These are phyloP conservation scores for Labeo rohita DNA, from an alignment of 2,113 vertebrate genomes.

Conservation along the genomic window DNA sequence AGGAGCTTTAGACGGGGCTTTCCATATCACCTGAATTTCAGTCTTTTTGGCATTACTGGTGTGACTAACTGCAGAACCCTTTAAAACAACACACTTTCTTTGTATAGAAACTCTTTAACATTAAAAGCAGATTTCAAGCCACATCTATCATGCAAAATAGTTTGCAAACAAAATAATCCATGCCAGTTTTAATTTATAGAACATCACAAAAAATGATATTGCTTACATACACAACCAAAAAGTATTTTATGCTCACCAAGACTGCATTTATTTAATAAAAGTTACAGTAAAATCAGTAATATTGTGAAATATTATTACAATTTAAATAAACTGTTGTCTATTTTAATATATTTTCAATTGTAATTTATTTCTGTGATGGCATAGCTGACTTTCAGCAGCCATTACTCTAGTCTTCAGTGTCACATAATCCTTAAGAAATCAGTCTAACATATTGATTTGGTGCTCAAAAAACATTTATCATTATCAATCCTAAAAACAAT, in stretches of 20 bases:
- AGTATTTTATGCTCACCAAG: neutral
- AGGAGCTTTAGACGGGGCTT: conserved; percentile 73
- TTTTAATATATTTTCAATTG: neutral
- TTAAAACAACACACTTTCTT: conserved; percentile 41
- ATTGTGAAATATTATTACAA: neutral
- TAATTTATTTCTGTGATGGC: neutral
- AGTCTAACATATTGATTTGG: neutral
- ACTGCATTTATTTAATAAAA: neutral
- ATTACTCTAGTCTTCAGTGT: neutral
- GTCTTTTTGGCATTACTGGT: conserved; percentile 75
- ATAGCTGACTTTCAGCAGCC: neutral
- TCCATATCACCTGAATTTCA: conserved; percentile 77
- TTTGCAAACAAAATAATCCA: neutral
- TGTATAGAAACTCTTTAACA: neutral
- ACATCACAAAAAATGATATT: neutral
- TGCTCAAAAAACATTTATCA: neutral
- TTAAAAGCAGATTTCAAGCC: neutral
- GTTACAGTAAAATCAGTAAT: neutral
- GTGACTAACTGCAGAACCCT: conserved; percentile 88
- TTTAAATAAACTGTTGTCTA: neutral
- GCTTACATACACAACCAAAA: neutral
- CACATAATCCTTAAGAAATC: neutral
- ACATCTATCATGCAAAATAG: neutral
- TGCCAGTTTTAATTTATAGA: neutral
- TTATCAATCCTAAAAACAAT: neutral